Base-by-base conservation (phyloP, 2,797 vertebrate species). In the Threskiornis aethiopicus region DNA sequence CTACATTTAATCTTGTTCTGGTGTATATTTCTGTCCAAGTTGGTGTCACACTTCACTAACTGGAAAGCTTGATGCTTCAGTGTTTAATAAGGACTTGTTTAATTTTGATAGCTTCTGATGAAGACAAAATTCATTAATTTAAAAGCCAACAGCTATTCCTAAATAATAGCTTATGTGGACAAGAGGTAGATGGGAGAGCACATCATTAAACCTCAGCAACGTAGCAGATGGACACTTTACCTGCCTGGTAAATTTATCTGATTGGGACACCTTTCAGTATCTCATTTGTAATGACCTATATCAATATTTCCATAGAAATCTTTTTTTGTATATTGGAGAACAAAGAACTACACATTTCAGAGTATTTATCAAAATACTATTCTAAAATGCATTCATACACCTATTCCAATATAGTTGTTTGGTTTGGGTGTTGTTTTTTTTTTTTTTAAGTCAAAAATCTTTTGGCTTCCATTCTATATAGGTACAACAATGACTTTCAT, bases 201-300 rank as follows among this genome's bases (percentile, higher is more conserved):
- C 0, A 0, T 70, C 10, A 46, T 0, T 72, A 62, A 92, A 80
- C 46, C 10, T 55, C 37, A 78, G 7, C 35, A 76, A 28, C 2
- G 2, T 0, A 61, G 26, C 3, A 73, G 44, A 76, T 20, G 5
- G 16, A 58, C 28, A 33, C 4, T 70, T 77, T 28, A 69, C 3
- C 24, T 46, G 33, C 11, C 47, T 61, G 71, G 20, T 47, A 84
- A 58, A 67, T 65, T 39, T 73, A 24, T 59, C 35, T 81, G 33
- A 35, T 0, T 54, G 17, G 20, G 24, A 65, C 21, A 72, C n/a
- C 16, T 84, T 54, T 73, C 59, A 54, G 22, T 11, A 54, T n/a
- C 26, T 75, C 18, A 61, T 71, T 91, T 80, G 5, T 35, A 71
- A 80, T 49, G 18, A 57, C 1, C 10, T 54, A 2, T 18, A 85